phyloP scores from a whole-genome alignment of 2,797 vertebrate species.

The Characodon lateralis region DNA sequence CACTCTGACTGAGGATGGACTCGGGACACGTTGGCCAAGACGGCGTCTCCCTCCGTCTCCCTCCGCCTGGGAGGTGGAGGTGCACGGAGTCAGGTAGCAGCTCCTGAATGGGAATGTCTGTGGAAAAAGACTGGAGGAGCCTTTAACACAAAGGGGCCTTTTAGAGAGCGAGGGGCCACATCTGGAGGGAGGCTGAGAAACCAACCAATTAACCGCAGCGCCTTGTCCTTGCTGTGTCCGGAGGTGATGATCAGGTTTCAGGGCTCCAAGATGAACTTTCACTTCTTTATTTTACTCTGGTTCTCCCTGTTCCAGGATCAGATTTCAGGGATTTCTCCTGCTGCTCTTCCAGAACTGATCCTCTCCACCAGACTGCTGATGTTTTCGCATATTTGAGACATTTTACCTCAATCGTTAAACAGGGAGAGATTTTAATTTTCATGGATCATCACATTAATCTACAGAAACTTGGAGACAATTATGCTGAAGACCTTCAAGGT shows the following conservation, averaged over 20 bases:
- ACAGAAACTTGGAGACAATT: background rate
- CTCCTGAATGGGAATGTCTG: slow-evolving; percentile 2
- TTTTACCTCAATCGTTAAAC: background rate
- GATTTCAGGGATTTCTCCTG: background rate
- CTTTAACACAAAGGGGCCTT: background rate
- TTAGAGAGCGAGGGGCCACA: background rate
- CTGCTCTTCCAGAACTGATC: background rate
- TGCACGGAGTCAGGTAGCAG: background rate
- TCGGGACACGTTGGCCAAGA: background rate
- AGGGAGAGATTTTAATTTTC: background rate
- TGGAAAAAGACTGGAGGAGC: background rate
- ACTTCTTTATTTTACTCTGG: background rate
- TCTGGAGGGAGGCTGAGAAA: slow-evolving; percentile 4
- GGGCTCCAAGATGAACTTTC: background rate
- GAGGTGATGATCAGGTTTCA: background rate
- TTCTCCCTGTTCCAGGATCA: background rate
- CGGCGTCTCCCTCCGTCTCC: background rate
- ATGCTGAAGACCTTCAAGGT: background rate
- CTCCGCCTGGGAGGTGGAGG: background rate
- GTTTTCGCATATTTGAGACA: background rate
- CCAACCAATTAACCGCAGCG: background rate
- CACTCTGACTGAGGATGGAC: too few relatives aligned
- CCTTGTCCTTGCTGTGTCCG: background rate
- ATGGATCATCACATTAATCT: background rate
- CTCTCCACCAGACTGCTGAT: background rate